Percentiles rank a stretch among this genome's conserved stretches.
Conservation (phyloP, 23 tunicate genomes). For the Styela plicata region DNA sequence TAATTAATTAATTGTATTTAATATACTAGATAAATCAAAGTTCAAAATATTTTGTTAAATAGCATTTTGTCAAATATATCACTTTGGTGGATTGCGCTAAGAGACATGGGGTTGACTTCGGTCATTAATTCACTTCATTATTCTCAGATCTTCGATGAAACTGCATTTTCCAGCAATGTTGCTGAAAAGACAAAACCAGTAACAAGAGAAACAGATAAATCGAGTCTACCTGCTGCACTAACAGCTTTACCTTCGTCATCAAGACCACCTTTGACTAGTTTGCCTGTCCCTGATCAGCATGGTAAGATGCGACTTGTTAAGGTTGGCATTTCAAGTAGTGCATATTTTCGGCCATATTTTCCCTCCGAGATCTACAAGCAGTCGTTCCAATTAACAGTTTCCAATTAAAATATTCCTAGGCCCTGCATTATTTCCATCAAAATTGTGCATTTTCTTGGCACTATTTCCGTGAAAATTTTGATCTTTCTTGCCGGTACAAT, state of each 20-base stretch:
- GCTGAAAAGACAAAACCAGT: slow-evolving; percentile 22
- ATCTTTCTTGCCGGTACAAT: too few species aligned
- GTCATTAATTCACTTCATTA: neutral
- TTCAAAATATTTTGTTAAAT: too few species aligned
- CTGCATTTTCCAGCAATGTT: slow-evolving; percentile 21
- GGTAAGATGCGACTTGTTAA: neutral
- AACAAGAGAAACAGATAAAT: slow-evolving; percentile 29
- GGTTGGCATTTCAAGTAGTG: neutral
- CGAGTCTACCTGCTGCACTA: slow-evolving; percentile 72
- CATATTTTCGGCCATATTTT: neutral
- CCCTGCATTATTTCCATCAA: too few species aligned
- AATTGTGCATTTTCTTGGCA: too few species aligned
- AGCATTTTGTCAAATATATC: too few species aligned
- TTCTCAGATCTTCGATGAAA: slow-evolving; percentile 64
- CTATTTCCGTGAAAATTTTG: too few species aligned
- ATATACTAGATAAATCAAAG: too few species aligned
- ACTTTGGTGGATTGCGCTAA: too few species aligned
- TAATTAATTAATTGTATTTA: too few species aligned
- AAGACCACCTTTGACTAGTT: slow-evolving; percentile 43
- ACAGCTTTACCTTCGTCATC: slow-evolving; percentile 49
- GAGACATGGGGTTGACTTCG: too few species aligned
- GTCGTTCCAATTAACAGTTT: too few species aligned
- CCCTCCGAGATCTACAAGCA: slow-evolving; percentile 10
- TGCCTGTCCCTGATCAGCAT: neutral
- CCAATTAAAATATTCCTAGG: neutral